Conservation (phyloP, 2,797 vertebrate species). For the Spea hammondii region DNA sequence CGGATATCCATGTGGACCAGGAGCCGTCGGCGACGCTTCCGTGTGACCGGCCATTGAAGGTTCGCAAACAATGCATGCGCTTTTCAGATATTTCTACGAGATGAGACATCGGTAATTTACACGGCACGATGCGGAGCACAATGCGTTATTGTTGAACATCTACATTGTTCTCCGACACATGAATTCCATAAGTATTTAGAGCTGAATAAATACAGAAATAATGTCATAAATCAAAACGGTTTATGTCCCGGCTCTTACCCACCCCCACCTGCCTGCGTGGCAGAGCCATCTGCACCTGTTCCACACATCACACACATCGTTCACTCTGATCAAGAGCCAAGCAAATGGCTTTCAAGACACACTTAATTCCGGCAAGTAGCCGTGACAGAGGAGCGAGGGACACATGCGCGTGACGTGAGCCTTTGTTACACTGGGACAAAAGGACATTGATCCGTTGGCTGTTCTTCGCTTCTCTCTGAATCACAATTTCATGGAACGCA, state of each 20-base stretch:
- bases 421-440: conserved; percentile 4
- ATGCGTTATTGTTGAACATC: no score
- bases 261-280: neutral
- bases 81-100: no score
- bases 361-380: conserved; percentile 27
- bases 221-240: neutral
- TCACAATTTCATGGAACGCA: neutral
- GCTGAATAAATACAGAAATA: neutral
- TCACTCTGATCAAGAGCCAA: conserved; percentile 16
- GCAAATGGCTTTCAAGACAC: conserved; percentile 20
- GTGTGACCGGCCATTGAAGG: no score
- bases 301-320: neutral
- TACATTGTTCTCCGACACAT: no score
- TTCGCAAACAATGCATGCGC: no score
- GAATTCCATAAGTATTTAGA: no score
- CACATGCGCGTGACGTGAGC: conserved; percentile 3
- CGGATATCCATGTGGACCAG: no score
- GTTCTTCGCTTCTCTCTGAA: neutral
- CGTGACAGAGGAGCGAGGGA: conserved; percentile 3
- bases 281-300: conserved; percentile 9
- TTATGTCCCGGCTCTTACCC: neutral
- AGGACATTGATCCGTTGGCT: conserved; percentile 3
- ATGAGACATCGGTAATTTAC: no score
- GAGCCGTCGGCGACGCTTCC: no score
- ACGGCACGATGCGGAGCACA: no score